Evolutionary conservation across 2,888 invertebrate genomes (phyloP).

Genomic region (Dryocosmus kuriphilus): DNA sequence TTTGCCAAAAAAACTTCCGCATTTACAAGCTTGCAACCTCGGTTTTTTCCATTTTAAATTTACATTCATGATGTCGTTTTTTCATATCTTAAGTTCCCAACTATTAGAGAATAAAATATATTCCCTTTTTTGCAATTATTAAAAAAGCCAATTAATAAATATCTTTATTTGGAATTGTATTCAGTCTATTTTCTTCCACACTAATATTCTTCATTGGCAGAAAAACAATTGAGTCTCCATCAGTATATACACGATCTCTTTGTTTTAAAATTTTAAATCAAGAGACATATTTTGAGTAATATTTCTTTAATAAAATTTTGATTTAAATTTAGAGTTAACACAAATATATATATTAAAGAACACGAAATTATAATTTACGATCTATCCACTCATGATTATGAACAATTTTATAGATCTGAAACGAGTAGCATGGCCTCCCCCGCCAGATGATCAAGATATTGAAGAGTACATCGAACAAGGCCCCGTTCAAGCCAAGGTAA

Average conservation of each 20-base stretch:
- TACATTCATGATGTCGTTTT: too few species aligned
- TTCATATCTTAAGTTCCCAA: too few species aligned
- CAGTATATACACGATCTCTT: background rate
- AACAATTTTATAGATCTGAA: conserved; percentile 84
- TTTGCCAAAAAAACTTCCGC: too few species aligned
- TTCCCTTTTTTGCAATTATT: too few species aligned
- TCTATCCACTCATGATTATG: background rate
- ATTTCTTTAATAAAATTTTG: background rate
- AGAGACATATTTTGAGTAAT: background rate
- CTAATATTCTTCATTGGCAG: background rate
- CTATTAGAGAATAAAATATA: too few species aligned
- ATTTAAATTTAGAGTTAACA: background rate
- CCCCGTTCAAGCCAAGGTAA: conserved; percentile 82
- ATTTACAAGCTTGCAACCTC: too few species aligned
- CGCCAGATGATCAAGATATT: conserved; percentile 84
- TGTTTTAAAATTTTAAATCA: background rate
- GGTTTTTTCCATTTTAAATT: too few species aligned
- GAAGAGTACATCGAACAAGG: conserved; percentile 80
- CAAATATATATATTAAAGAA: background rate
- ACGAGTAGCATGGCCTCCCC: conserved; percentile 93
- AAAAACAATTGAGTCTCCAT: background rate
- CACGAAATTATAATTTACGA: background rate
- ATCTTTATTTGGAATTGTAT: too few species aligned
- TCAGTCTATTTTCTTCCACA: background rate
- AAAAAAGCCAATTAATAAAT: too few species aligned